Conservation (phyloP, 2,113 vertebrate species). For the Sturnus vulgaris region DNA sequence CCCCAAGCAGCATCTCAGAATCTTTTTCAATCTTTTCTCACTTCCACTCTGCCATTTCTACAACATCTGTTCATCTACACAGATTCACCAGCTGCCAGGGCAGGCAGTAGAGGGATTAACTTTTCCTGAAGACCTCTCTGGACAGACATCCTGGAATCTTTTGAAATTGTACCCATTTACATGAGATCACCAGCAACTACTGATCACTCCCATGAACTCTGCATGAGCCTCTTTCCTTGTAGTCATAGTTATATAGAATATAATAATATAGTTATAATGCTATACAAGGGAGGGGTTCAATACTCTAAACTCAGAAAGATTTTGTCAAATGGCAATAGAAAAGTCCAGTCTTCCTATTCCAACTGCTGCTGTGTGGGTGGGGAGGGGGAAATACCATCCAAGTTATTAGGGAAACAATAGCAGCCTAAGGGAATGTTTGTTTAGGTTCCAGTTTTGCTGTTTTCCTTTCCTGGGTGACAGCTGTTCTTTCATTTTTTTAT, state of each 20-base stretch:
- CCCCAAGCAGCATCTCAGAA: not conserved
- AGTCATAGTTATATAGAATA: not conserved
- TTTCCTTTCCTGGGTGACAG: slow-evolving; percentile 4
- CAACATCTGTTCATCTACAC: not conserved
- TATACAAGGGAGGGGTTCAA: not conserved
- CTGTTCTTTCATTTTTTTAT: not conserved
- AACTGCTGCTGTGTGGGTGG: not conserved
- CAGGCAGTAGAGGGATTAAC: not conserved
- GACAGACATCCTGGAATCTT: not conserved
- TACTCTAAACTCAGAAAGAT: not conserved
- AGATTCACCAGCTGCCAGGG: not conserved
- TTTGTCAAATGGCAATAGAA: not conserved
- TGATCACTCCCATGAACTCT: not conserved
- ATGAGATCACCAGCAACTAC: not conserved
- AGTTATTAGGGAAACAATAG: not conserved
- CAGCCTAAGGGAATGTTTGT: slow-evolving; percentile 24
- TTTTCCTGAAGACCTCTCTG: not conserved
- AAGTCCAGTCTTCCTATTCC: not conserved
- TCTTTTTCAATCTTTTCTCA: not conserved
- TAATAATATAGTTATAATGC: not conserved
- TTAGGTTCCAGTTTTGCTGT: not conserved
- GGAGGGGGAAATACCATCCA: not conserved
- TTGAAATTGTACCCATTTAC: not conserved
- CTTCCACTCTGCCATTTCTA: not conserved
- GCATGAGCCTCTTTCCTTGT: not conserved